Evolutionary conservation across 2,888 invertebrate genomes (phyloP), one percentile per base, ranked within the genome.

Genomic region (Cheilosia scutellata): DNA sequence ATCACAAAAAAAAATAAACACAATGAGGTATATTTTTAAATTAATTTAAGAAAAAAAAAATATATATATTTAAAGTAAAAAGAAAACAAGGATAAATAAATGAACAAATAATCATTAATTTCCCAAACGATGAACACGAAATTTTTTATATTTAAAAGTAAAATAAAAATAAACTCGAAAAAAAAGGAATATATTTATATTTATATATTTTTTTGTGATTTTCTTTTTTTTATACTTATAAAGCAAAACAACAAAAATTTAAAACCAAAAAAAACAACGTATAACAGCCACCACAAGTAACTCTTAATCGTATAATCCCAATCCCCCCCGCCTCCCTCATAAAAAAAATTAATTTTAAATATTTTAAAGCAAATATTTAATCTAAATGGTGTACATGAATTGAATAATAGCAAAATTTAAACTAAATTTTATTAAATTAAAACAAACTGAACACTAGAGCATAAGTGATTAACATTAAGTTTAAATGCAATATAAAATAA

Each of bases 11-110:
- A 74, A 51, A 66, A 49, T 31, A 71, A 72, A 65, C 58, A 37
- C 57, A 87, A 75, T 70, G 70, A 83, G 75, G 78, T 82, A 87
- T 82, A 87, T 86, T 87, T 76, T 77, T 72, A 74, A 83, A 83
- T 76, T 79, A 78, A 74, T 71, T 77, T 75, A 86, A 87, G 62
- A 74, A 58, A 63, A 74, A 58, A 63, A 62, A 57, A 71, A 66
- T 63, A 66, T 68, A 77, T 20, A 20, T 87, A 87, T 87, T 74
- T 65, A 80, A 65, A 86, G 27, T 75, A 29, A 57, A 68, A 49
- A 62, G 33, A 63, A 44, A 42, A 55, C 4, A 29, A 71, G 29
- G 16, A 75, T 63, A 70, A 63, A 72, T 40, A 33, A 75, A 82
- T 55, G 40, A 71, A 47, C 71, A 78, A 82, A 75, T 63, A 78